phyloP scores from a whole-genome alignment of 1,140 invertebrate species.

The Cydia fagiglandana region DNA sequence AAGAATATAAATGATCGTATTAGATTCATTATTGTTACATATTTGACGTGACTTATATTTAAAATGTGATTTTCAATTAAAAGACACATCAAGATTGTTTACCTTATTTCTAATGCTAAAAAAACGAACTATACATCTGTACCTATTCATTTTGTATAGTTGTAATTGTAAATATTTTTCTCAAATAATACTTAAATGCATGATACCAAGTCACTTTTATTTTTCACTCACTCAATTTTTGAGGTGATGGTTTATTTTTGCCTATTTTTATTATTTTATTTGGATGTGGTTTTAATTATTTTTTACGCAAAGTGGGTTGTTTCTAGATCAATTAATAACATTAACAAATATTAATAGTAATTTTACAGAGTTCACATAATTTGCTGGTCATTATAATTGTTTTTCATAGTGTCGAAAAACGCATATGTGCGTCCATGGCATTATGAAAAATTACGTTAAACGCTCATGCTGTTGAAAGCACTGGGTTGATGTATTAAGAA shows the following conservation, averaged over 20 bases:
- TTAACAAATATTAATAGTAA: too few species aligned
- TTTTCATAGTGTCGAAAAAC: constrained; percentile 24
- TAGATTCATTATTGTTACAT: too few species aligned
- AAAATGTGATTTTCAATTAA: too few species aligned
- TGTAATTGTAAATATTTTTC: too few species aligned
- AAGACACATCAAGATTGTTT: too few species aligned
- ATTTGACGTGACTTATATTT: too few species aligned
- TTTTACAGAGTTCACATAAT: too few species aligned
- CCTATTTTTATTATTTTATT: constrained; percentile 30
- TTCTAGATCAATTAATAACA: constrained; percentile 6
- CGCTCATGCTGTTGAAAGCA: not conserved
- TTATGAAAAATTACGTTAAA: not conserved
- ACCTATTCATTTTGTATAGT: too few species aligned
- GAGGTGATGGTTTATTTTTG: constrained; percentile 39
- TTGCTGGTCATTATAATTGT: not conserved
- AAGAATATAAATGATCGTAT: too few species aligned
- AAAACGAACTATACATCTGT: too few species aligned
- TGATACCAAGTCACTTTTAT: constrained; percentile 53
- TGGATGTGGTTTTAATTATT: constrained; percentile 33
- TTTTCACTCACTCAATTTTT: constrained; percentile 36
- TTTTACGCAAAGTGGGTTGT: constrained; percentile 28
- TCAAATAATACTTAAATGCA: constrained; percentile 42
- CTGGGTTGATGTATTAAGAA: not conserved
- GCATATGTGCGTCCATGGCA: not conserved
- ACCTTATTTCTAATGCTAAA: too few species aligned